phyloP scores from a whole-genome alignment of 2,113 vertebrate genomes.

The Oreochromis spilurus region DNA sequence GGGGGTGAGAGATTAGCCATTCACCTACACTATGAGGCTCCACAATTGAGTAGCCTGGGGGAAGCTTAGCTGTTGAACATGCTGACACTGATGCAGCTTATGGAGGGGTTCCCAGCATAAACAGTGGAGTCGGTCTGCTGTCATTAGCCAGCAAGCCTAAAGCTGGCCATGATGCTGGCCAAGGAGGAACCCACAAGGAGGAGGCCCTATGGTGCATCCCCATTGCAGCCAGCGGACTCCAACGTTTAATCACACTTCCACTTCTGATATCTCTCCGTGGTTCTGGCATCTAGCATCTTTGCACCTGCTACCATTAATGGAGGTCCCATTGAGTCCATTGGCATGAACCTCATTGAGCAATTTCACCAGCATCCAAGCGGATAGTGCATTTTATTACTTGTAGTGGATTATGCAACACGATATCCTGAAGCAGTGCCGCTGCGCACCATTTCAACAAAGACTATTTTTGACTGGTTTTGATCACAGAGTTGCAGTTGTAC shows the following conservation, averaged over 20 bases:
- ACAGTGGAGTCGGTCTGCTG: neutral
- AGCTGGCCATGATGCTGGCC: neutral
- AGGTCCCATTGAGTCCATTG: neutral
- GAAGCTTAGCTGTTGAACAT: neutral
- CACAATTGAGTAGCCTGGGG: neutral
- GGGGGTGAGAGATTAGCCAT: neutral
- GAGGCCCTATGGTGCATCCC: neutral
- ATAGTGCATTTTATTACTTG: neutral
- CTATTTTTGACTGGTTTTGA: neutral
- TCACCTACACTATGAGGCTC: neutral
- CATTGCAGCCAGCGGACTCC: neutral
- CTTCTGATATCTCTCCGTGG: neutral
- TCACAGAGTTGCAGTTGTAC: neutral
- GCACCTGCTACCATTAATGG: neutral
- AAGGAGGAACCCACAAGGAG: neutral
- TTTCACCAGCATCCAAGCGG: neutral
- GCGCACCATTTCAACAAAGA: neutral
- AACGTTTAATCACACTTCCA: neutral
- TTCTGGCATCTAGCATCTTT: neutral
- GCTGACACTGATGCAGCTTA: neutral
- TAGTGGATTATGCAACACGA: neutral
- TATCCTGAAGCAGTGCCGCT: neutral
- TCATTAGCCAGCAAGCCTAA: neutral
- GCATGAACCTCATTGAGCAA: neutral
- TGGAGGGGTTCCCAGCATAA: neutral